A percentile compares a stretch with the other conserved stretches of the same genome.
Conservation (phyloP, 2,797 vertebrate species). For the Erpetoichthys calabaricus region DNA sequence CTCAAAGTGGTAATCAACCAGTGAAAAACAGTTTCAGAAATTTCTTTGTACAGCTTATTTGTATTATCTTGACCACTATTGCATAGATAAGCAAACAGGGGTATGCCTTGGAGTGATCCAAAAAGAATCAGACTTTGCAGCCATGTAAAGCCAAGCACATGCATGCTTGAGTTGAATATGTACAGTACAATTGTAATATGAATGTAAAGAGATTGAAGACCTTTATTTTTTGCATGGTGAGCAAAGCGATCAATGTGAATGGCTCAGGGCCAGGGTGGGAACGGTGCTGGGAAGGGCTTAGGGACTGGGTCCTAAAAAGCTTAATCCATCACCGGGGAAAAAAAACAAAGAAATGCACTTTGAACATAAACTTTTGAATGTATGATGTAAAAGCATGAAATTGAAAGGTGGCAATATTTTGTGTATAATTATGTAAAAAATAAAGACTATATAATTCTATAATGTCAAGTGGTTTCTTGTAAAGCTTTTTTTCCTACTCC, state of each 20-base stretch:
- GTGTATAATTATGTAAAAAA: slow-evolving; percentile 15
- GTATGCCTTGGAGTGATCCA: too few species aligned
- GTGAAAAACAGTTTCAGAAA: too few species aligned
- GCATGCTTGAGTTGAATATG: too few species aligned
- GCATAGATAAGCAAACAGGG: too few species aligned
- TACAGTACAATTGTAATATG: slow-evolving; percentile 8
- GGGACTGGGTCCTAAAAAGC: too few species aligned
- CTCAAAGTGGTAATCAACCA: too few species aligned
- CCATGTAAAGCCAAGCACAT: slow-evolving; percentile 10
- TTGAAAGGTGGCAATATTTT: slow-evolving; percentile 7
- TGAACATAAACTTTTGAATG: slow-evolving; percentile 11
- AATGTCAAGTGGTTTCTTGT: slow-evolving; percentile 4
- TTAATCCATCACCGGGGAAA: background rate
- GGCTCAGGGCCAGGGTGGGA: too few species aligned
- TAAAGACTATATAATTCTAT: slow-evolving; percentile 1
- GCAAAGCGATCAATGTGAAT: too few species aligned
- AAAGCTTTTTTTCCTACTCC: slow-evolving; percentile 4
- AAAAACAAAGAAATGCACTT: slow-evolving; percentile 9
- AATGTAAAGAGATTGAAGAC: slow-evolving; percentile 4
- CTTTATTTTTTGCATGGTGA: slow-evolving; percentile 14
- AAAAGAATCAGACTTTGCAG: too few species aligned
- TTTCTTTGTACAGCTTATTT: too few species aligned
- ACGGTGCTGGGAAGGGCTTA: too few species aligned
- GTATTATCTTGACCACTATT: too few species aligned
- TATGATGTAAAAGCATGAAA: slow-evolving; percentile 14